Evolutionary conservation across 2,113 vertebrate genomes (phyloP), one percentile per base, ranked within the genome.

Genomic region (Notarius lentiginosus): DNA sequence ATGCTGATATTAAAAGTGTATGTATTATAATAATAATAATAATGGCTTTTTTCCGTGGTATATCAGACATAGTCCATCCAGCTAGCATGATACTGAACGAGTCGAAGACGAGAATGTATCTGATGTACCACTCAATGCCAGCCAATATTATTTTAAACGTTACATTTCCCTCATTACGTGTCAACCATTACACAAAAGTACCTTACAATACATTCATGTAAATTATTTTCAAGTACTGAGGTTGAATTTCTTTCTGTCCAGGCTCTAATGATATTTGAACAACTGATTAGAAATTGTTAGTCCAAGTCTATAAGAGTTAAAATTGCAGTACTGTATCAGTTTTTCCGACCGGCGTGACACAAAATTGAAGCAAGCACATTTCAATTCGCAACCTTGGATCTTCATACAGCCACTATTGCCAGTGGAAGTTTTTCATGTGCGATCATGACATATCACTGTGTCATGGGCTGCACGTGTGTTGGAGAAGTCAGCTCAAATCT

Each of bases 401-500:
- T 79, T 58, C 58, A 41, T 22, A 15, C 27, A 85, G 84, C 79
- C 84, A 70, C 63, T 55, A 63, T 30, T 87, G 84, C 86, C 86
- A 83, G 72, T 87, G 61, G 86, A 87, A 84, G 73, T 77, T 73
- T 87, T 80, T 85, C 82, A 84, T 86, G 81, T 89, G 86, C 84
- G 89, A 91, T 87, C 85, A 82, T 87, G 89, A 88, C 87, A 87
- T 84, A 83, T 80, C 85, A 79, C 55, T 90, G 87, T 88, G 86
- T 88, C 86, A 88, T 87, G 87, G 91, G 41, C 51, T 91, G 92
- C 89, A 92, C 87, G 89, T 90, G 89, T 91, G 91, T 91, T 90
- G 82, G 90, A 91, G 89, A 92, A 94, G 94, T 95, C 91, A 93
- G 93, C 91, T 90, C 87, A 94, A 94, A 95, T 96, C 95, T 94